Base-by-base conservation (phyloP, 2,797 vertebrate genomes). In the Anomalospiza imberbis region DNA sequence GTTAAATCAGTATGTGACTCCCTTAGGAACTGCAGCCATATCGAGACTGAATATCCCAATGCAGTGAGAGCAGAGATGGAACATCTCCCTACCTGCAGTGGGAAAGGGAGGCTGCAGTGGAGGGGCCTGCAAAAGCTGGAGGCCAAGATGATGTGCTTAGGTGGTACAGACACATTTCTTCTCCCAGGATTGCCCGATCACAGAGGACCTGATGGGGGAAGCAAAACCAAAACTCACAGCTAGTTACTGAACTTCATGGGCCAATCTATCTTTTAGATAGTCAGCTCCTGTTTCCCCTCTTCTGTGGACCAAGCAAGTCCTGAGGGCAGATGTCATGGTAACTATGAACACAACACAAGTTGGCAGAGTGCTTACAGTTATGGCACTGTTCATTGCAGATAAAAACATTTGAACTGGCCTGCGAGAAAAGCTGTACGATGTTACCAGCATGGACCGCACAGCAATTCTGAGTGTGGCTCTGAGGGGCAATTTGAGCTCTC, bases 401-500 rank as follows among this genome's bases (percentile, higher is more conserved):
- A 72, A 74, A 77, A 63, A 2, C 31, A 17, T 17, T 40, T 53
- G 29, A 61, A 54, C 14, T 45, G 42, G 60, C 29, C 18, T 10
- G 21, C 1, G 3, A 61, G 70, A 45, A 57, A 18, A 48, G 22
- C n/a, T 45, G 34, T 1, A 1, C 0, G 0, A 18, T 66, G 68
- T 42, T 12, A 17, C 40, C 42, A 29, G 28, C 0, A 3, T 63
- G 47, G 21, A 63, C 17, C 14, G 17, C 24, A 6, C 4, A 15
- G 47, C 1, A 1, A 3, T 17, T 44, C 87, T 22, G 57, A 84
- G 53, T 31, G 18, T 2, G 19, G 54, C 63, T 24, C 44, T 47
- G 7, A 13, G 34, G 36, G 50, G 5, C 1, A 0, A 32, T 31
- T 5, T 36, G 45, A 71, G 45, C 53, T 60, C 36, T 50, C 0